Percentiles rank a stretch among this genome's conserved stretches.
phyloP scores from a whole-genome alignment of 2,113 vertebrate species.

The Dipodomys spectabilis region DNA sequence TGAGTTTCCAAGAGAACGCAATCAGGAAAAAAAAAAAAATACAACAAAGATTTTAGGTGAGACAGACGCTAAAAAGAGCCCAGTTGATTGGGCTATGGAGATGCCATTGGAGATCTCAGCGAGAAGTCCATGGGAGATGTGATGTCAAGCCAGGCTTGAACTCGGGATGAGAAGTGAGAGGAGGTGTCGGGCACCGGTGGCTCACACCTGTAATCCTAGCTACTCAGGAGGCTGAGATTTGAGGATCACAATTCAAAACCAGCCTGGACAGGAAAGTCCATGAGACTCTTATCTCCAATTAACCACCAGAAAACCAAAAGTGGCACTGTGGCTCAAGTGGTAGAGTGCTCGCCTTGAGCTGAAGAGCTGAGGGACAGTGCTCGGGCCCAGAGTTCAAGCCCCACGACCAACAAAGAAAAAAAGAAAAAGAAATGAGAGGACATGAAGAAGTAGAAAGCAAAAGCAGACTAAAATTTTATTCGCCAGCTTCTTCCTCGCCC shows the following conservation, averaged over 20 bases:
- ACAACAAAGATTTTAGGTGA: neutral
- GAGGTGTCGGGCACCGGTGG: no score
- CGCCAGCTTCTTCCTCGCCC: neutral
- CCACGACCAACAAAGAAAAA: no score
- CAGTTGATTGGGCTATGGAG: neutral
- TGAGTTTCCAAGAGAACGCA: neutral
- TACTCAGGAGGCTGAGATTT: no score
- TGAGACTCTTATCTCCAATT: no score
- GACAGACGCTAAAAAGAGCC: neutral
- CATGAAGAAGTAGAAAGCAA: neutral
- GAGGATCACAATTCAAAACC: no score
- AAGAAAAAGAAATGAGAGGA: neutral
- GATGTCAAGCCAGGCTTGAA: neutral
- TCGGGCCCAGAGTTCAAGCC: no score
- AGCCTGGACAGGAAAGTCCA: no score
- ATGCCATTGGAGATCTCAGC: neutral
- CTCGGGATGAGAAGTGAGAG: neutral
- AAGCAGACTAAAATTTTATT: neutral
- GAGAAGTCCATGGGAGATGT: neutral
- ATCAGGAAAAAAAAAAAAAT: neutral
- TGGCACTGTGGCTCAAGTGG: no score
- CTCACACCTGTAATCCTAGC: no score
- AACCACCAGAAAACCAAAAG: no score
- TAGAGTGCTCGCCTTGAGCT: no score
- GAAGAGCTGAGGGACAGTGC: no score